A percentile compares a stretch with the other conserved stretches of the same genome.
Evolutionary conservation across 2,888 invertebrate species (phyloP).

Genomic region (Yponomeuta evonymella): DNA sequence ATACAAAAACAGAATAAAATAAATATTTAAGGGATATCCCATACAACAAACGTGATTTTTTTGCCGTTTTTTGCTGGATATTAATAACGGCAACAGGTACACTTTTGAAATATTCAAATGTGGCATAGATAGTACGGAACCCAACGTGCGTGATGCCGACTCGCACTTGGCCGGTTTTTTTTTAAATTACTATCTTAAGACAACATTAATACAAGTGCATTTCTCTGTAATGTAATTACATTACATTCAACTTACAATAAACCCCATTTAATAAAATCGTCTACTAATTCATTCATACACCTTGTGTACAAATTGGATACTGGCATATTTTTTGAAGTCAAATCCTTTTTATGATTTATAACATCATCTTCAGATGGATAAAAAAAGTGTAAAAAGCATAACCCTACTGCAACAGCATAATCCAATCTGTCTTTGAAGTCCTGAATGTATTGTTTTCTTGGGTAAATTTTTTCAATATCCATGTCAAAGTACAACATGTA

Average conservation of each 20-base stretch:
- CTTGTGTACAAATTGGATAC: background rate
- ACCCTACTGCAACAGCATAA: slow-evolving; percentile 35
- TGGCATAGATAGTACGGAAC: too few relatives aligned
- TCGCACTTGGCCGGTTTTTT: too few relatives aligned
- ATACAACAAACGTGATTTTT: too few relatives aligned
- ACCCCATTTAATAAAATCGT: background rate
- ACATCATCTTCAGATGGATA: slow-evolving; percentile 24
- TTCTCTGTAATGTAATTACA: too few relatives aligned
- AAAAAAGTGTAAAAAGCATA: slow-evolving; percentile 34
- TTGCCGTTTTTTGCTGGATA: too few relatives aligned
- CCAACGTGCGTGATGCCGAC: too few relatives aligned
- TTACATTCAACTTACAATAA: background rate
- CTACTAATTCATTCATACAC: background rate
- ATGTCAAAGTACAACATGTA: slow-evolving; percentile 39
- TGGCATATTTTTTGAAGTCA: background rate
- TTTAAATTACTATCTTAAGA: too few relatives aligned
- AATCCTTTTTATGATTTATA: slow-evolving; percentile 2
- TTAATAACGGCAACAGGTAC: too few relatives aligned
- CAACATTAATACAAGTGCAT: too few relatives aligned
- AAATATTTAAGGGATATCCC: too few relatives aligned
- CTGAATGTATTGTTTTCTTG: slow-evolving; percentile 36
- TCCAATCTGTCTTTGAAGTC: slow-evolving; percentile 35
- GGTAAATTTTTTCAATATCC: slow-evolving; percentile 33
- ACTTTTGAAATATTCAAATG: too few relatives aligned
- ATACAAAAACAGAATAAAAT: too few relatives aligned